phyloP scores from a whole-genome alignment of 2,797 vertebrate species.

The Bovichtus variegatus region DNA sequence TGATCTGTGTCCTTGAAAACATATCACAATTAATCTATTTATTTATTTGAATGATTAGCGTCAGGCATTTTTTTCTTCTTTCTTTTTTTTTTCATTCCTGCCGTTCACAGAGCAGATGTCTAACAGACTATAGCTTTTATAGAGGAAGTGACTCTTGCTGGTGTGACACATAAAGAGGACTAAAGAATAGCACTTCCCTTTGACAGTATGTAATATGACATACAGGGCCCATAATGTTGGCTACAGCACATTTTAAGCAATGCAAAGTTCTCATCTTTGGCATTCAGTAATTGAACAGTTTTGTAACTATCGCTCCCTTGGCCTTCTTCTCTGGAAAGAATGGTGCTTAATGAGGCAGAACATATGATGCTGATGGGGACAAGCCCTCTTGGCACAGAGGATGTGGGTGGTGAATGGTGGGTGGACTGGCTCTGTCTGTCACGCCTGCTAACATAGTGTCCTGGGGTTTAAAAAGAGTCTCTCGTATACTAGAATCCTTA shows the following conservation, averaged over 20 bases:
- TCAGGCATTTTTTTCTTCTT: not conserved
- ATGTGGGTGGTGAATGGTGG: conserved; percentile 49
- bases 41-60: not conserved
- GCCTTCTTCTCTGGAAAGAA: conserved; percentile 25
- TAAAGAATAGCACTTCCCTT: not conserved
- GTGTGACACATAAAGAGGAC: not conserved
- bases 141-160: not conserved
- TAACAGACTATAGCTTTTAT: not conserved
- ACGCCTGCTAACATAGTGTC: conserved; percentile 42
- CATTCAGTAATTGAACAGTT: conserved; percentile 27
- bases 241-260: not conserved
- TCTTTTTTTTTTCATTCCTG: not conserved
- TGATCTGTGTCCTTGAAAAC: conserved; percentile 7
- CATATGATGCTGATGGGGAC: conserved; percentile 47
- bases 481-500: conserved; percentile 28
- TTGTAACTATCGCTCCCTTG: conserved; percentile 7
- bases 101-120: not conserved
- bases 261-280: not conserved
- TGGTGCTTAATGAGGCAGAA: conserved; percentile 56
- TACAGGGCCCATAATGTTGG: not conserved
- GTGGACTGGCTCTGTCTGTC: conserved; percentile 52
- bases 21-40: not conserved
- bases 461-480: conserved; percentile 18
- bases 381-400: conserved; percentile 43
- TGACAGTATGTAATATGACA: not conserved